Evolutionary conservation across 1,140 invertebrate genomes (phyloP).

Genomic region (Aphaenogaster floridana): DNA sequence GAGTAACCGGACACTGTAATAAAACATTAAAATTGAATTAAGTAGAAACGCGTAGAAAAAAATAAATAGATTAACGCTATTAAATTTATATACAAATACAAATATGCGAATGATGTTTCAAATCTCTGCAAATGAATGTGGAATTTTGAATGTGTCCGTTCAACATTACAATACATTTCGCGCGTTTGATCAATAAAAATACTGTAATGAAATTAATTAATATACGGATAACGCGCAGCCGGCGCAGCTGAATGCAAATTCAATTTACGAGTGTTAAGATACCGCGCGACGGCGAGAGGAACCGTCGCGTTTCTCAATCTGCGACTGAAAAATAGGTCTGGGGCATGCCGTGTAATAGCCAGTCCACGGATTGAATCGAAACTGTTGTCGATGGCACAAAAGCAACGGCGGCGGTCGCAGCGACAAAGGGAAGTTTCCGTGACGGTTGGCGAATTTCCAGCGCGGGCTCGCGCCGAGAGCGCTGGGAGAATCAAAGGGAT

Average conservation of each 20-base stretch:
- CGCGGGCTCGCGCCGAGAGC: conserved; percentile 43
- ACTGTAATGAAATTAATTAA: not conserved
- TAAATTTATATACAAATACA: not conserved
- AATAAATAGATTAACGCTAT: not conserved
- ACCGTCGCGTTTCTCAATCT: not conserved
- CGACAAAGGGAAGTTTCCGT: conserved; percentile 52
- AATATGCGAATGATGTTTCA: not conserved
- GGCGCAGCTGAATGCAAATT: not conserved
- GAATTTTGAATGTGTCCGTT: not conserved
- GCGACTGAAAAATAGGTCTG: conserved; percentile 45
- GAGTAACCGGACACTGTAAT: not conserved
- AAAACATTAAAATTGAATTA: not conserved
- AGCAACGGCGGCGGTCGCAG: conserved; percentile 40
- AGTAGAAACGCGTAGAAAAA: not conserved
- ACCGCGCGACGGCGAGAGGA: not conserved
- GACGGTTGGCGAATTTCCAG: conserved; percentile 72
- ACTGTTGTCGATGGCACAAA: conserved; percentile 49
- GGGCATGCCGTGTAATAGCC: conserved; percentile 16
- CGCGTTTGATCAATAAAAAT: not conserved
- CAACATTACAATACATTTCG: not conserved
- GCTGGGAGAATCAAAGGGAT: conserved; percentile 69
- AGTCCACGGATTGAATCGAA: conserved; percentile 43
- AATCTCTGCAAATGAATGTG: not conserved
- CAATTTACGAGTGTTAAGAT: not conserved
- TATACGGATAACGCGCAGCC: not conserved